These are phyloP conservation scores for Chaetodon trifascialis DNA, from an alignment of 2,113 vertebrate genomes.

Conservation along the genomic window DNA sequence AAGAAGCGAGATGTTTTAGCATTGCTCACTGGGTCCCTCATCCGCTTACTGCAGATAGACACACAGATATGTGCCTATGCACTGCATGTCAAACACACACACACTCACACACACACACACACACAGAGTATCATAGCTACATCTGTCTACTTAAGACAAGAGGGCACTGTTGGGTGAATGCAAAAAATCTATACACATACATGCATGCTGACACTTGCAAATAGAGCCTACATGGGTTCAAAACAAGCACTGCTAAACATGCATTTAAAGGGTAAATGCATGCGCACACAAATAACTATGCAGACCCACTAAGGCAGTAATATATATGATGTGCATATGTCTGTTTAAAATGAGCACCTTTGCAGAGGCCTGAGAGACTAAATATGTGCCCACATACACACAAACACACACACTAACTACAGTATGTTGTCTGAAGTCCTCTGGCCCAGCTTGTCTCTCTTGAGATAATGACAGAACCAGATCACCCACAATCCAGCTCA, in stretches of 20 bases:
- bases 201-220: constrained; percentile 7
- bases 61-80: constrained; percentile 42
- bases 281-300: neutral
- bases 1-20: constrained; percentile 83
- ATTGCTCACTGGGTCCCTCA: constrained; percentile 80
- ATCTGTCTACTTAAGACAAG: constrained; percentile 30
- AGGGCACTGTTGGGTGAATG: constrained; percentile 20
- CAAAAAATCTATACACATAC: constrained; percentile 8
- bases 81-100: constrained; percentile 31
- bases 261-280: neutral
- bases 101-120: constrained; percentile 16
- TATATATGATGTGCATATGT: neutral
- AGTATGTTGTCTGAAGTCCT: constrained; percentile 38
- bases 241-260: neutral
- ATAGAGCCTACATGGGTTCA: neutral
- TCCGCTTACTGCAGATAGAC: constrained; percentile 64
- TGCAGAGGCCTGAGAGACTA: neutral
- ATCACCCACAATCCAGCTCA: constrained; percentile 51
- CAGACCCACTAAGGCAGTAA: neutral
- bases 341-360: neutral
- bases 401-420: constrained; percentile 3
- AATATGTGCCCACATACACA: constrained; percentile 2
- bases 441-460: constrained; percentile 32
- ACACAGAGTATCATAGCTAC: constrained; percentile 10
- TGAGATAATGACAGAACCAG: constrained; percentile 37